Percentiles rank a stretch among this genome's conserved stretches.
phyloP scores from a whole-genome alignment of 2,797 vertebrate genomes.

The Bradypus variegatus region DNA sequence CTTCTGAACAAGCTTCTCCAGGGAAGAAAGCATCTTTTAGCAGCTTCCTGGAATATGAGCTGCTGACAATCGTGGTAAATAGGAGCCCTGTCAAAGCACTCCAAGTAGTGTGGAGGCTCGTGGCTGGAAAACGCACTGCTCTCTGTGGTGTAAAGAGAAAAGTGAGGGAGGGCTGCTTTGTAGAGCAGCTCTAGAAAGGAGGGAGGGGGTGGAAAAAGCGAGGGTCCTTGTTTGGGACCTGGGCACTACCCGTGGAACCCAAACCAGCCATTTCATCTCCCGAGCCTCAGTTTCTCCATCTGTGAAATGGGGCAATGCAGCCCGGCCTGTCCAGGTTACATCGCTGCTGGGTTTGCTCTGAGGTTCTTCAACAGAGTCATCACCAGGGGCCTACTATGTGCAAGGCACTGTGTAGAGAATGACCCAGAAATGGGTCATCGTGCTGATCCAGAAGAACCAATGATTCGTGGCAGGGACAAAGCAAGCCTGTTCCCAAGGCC shows the following conservation, averaged over 20 bases:
- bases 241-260: neutral
- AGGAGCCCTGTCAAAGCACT: no score
- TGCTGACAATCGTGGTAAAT: no score
- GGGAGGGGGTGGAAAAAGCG: neutral
- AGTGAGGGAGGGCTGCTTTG: neutral
- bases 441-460: no score
- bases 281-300: neutral
- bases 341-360: neutral
- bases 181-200: neutral
- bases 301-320: neutral
- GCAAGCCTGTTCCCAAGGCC: neutral
- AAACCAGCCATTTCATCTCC: neutral
- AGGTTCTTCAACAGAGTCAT: neutral
- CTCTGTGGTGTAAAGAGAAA: no score
- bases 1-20: neutral
- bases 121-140: neutral
- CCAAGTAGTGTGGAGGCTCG: no score
- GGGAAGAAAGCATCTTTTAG: neutral
- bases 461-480: no score
- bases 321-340: neutral
- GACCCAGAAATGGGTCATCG: neutral
- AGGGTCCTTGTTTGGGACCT: no score
- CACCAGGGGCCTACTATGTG: neutral
- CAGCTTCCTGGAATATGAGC: neutral
- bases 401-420: neutral